Evolutionary conservation across 2,888 invertebrate genomes (phyloP).

Genomic region (Ophioninae sp.): DNA sequence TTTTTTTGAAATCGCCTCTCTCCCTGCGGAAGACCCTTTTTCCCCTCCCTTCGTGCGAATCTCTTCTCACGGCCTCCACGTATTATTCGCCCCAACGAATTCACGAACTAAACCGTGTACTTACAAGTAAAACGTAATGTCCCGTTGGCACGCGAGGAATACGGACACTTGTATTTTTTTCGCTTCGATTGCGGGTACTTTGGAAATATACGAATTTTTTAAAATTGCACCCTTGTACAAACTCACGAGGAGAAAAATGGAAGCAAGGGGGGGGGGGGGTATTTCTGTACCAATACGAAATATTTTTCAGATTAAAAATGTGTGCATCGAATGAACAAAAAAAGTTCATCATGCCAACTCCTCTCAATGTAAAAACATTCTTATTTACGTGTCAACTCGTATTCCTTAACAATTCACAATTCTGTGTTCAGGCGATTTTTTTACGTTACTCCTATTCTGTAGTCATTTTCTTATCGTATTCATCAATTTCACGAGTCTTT

Average conservation of each 20-base stretch:
- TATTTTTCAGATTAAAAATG: conserved; percentile 14
- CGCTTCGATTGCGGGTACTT: conserved; percentile 51
- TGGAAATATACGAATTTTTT: too few species aligned
- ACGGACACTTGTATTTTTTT: conserved; percentile 38
- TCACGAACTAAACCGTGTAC: conserved; percentile 37
- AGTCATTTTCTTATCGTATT: too few species aligned
- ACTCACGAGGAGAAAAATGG: too few species aligned
- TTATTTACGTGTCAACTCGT: conserved; percentile 12
- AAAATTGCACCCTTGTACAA: too few species aligned
- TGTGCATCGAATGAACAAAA: conserved; percentile 12
- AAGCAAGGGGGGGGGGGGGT: not conserved
- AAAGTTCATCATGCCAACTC: conserved; percentile 41
- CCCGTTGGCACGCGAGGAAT: conserved; percentile 19
- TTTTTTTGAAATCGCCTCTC: conserved; percentile 45
- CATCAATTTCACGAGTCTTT: too few species aligned
- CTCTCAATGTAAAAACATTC: conserved; percentile 22
- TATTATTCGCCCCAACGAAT: conserved; percentile 25
- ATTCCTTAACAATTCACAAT: not conserved
- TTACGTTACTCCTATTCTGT: conserved; percentile 32
- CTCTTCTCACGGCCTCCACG: conserved; percentile 16
- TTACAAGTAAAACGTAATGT: conserved; percentile 25
- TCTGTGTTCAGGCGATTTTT: conserved; percentile 11
- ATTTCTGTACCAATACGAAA: conserved; percentile 10
- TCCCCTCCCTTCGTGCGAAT: too few species aligned
- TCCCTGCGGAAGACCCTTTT: too few species aligned